Evolutionary conservation across 2,113 vertebrate genomes (phyloP), one percentile per base, ranked within the genome.

Genomic region (Sphaerodactylus townsendi): DNA sequence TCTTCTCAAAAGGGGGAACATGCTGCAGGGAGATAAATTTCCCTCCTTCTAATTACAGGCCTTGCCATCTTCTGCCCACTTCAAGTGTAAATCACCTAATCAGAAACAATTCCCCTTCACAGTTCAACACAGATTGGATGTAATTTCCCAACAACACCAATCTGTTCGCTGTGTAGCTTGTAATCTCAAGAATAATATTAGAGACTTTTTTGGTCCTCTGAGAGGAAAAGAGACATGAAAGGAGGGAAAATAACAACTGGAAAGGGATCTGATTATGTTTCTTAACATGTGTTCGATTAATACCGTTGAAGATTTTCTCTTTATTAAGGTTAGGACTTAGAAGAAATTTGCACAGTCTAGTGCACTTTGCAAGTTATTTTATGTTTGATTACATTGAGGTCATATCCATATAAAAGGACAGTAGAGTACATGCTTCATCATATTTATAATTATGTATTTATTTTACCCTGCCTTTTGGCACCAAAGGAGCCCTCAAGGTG

Each of bases 31-130:
- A 96, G 91, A 96, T 94, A 95, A 94, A 94, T 95, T 92, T 92
- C 86, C 90, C 94, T 94, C 91, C 90, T 93, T 87, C 94, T 96
- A 95, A 95, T 95, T 96, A 94, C 81, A 94, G 90, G 35, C 73
- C 89, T 95, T 92, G 91, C 78, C 94, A 93, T 94, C 91, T 95
- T 93, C 90, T 88, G 77, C 87, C 93, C 87, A 90, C 87, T 92
- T 93, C 89, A 90, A 87, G 89, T 93, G 86, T 92, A 95, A 96
- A 96, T 95, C 72, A 71, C 86, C 86, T 94, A 89, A 93, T 94
- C 94, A 94, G 93, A 94, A 94, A 94, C 91, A 95, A 92, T 94
- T 93, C 90, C 81, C 92, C 88, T 94, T 93, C 92, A 94, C 92
- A 92, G 83, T 91, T 92, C 91, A 91, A 90, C 92, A 91, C 91